Base-by-base conservation (phyloP, 2,888 invertebrate genomes). In the Palloptera scutellata region DNA sequence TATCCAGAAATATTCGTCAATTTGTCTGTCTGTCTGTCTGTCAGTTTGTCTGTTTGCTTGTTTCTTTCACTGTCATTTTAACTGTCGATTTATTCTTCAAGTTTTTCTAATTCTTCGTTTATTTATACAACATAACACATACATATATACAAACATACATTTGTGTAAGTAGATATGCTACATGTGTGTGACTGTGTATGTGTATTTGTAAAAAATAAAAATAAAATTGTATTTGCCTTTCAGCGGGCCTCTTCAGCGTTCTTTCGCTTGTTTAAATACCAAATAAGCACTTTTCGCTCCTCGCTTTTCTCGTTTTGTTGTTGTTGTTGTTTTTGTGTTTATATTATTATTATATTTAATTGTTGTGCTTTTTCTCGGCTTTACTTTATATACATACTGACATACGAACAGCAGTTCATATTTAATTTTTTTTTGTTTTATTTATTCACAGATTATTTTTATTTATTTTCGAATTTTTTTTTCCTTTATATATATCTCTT, bases 201-300 rank as follows among this genome's bases (percentile, higher is more conserved):
- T n/a, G n/a, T n/a, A n/a, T 30, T 30, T 30, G 30, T 30, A 30
- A 2, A 30, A 4, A 30, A 4, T 30, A n/a, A n/a, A n/a, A n/a
- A n/a, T n/a, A n/a, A n/a, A n/a, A n/a, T n/a, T n/a, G 0, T 48
- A 13, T 48, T 48, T 15, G 48, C n/a, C 48, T 5, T 48, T 48
- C 48, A n/a, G n/a, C n/a, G n/a, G 48, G 48, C n/a, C 48, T 30
- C 30, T 30, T 30, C 30, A 15, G 48, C 48, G 13, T 15, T 48
- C n/a, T 48, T 48, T 48, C n/a, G 48, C 15, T 13, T 48, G 48
- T 48, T 48, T 48, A 48, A 48, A 48, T 48, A 48, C 48, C 48
- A 48, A 48, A 48, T 48, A 48, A 48, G 48, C 48, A 48, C 48
- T 48, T 48, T 48, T 48, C 48, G 48, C 48, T 13, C 10, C 6